Evolutionary conservation across 2,113 vertebrate genomes (phyloP), one percentile per base, ranked within the genome.

Genomic region (Varanus salvator): DNA sequence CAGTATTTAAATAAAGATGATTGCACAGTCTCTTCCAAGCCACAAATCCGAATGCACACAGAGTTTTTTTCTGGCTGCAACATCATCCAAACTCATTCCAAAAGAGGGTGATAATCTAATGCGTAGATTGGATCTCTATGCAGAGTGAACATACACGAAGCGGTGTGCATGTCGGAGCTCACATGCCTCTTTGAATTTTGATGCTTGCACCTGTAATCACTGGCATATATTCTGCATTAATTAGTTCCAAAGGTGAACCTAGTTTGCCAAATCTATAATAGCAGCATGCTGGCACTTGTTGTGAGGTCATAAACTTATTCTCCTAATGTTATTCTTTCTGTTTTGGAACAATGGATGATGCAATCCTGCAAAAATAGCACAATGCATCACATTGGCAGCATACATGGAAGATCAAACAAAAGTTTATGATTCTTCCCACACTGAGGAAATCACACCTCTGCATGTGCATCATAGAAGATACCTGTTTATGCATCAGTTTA

Each of bases 221-320:
- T 87, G 25, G 27, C 25, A 8, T 71, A 71, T 69, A 9, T 25
- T 80, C 64, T 87, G 27, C 9, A 38, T 9, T 80, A 69, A 86
- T 71, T 85, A 74, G 66, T 85, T 85, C 31, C 68, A 85, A 34
- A 74, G 31, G 6, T 85, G 69, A 50, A 66, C 8, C 81, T 83
- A 82, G 81, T 34, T 64, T 64, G 83, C 71, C 66, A 84, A 38
- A 84, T 84, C 29, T 52, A 71, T 85, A 48, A 52, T 54, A 85
- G 15, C n/a, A 17, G n/a, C 50, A 71, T 34, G 6, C 27, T 68
- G 54, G 34, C 83, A 85, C 27, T 85, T 15, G 31, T 34, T 50
- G 25, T 27, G 69, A 68, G 38, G 48, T 50, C 31, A 31, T 19
- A 82, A 69, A 50, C 3, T 14, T 52, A 27, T 1, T 50, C 4